phyloP scores from a whole-genome alignment of 1,140 invertebrate genomes.

The Medauroidea extradentata region DNA sequence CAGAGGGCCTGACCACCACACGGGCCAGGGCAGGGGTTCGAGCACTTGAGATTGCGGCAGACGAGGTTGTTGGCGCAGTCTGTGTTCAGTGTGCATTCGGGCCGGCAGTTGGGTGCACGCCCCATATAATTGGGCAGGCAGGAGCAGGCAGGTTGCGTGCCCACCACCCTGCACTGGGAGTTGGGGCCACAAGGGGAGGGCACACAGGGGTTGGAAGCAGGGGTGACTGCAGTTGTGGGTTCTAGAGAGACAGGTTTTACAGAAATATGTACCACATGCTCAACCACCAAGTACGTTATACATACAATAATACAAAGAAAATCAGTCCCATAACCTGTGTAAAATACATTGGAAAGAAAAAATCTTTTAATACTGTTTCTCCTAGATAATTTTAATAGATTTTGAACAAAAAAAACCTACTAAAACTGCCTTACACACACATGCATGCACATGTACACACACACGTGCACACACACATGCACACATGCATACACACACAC shows the following conservation, averaged over 20 bases:
- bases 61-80: slow-evolving; percentile 70
- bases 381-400: too few species aligned
- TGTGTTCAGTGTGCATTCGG: slow-evolving; percentile 67
- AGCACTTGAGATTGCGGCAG: slow-evolving; percentile 73
- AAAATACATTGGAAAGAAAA: too few species aligned
- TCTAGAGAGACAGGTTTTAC: slow-evolving; percentile 12
- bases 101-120: slow-evolving; percentile 70
- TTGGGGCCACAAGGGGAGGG: slow-evolving; percentile 75
- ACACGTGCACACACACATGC: too few species aligned
- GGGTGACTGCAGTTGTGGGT: slow-evolving; percentile 2
- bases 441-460: too few species aligned
- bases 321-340: too few species aligned
- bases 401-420: too few species aligned
- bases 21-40: slow-evolving; percentile 70
- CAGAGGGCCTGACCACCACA: slow-evolving; percentile 72
- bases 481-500: too few species aligned
- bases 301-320: too few species aligned
- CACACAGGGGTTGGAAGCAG: slow-evolving; percentile 55
- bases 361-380: too few species aligned
- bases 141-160: slow-evolving; percentile 66
- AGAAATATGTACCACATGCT: neutral
- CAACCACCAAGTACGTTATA: too few species aligned
- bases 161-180: slow-evolving; percentile 67
- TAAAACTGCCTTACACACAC: too few species aligned
- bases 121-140: slow-evolving; percentile 70